Percentiles rank a stretch among this genome's conserved stretches.
These are phyloP conservation scores for Orthosia incerta DNA, from an alignment of 2,888 invertebrate species.

Conservation along the genomic window DNA sequence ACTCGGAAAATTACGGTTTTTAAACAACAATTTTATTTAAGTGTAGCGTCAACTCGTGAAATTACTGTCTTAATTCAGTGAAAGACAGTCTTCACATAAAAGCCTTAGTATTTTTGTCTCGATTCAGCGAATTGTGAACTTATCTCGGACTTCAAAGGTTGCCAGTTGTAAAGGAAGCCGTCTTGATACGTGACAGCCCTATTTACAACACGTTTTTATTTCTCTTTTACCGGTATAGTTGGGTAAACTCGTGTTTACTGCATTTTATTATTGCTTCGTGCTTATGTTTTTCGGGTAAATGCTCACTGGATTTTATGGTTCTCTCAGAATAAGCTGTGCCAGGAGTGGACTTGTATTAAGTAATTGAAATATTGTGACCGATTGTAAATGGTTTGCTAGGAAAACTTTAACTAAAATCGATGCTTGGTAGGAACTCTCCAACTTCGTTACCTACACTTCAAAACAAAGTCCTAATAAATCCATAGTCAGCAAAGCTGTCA, in stretches of 20 bases:
- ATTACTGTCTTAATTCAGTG: slow-evolving; percentile 23
- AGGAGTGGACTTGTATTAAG: slow-evolving; percentile 14
- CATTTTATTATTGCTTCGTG: slow-evolving; percentile 59
- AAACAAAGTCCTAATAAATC: slow-evolving; percentile 53
- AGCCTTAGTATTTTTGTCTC: slow-evolving; percentile 46
- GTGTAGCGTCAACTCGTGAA: slow-evolving; percentile 12
- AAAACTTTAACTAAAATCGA: not conserved
- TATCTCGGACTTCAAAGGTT: slow-evolving; percentile 55
- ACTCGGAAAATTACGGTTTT: not conserved
- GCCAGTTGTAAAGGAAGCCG: slow-evolving; percentile 36
- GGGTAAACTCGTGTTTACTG: slow-evolving; percentile 61
- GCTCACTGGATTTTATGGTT: slow-evolving; percentile 45
- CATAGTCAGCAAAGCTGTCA: slow-evolving; percentile 70
- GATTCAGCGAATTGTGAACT: slow-evolving; percentile 45
- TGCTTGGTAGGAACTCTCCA: too few relatives aligned
- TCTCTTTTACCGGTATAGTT: slow-evolving; percentile 56
- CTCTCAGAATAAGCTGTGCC: slow-evolving; percentile 30
- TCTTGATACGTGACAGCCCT: slow-evolving; percentile 48
- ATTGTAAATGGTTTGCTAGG: not conserved
- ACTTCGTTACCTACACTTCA: not conserved
- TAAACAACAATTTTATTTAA: slow-evolving; percentile 32
- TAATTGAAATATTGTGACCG: slow-evolving; percentile 34
- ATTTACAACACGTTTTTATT: slow-evolving; percentile 60
- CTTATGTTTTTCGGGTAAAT: slow-evolving; percentile 58
- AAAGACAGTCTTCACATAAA: slow-evolving; percentile 34